Evolutionary conservation across 2,797 vertebrate genomes (phyloP), one percentile per base, ranked within the genome.

Genomic region (Pangasius sanitwongsei): DNA sequence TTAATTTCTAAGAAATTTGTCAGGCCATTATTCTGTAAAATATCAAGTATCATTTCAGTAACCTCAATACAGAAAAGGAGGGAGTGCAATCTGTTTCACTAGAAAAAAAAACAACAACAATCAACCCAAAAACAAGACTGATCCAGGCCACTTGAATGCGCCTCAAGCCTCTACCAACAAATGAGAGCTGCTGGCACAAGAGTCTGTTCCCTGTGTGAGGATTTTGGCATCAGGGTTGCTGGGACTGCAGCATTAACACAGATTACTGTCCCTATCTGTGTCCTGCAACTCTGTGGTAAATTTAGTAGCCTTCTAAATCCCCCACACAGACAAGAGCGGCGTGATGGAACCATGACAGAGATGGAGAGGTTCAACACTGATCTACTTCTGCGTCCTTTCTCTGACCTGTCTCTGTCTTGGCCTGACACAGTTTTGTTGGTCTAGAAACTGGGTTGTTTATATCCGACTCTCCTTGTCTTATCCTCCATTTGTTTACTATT

Each of bases 361-460:
- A 83, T 37, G 50, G 16, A 82, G 75, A 55, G 34, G 84, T 83
- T 84, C 61, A 83, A 41, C 34, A 31, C 55, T 31, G 70, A 91
- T 89, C 87, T 75, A 89, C 85, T 91, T 90, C 41, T 53, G 72
- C 4, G 18, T 86, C 86, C 87, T 90, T 90, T 74, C 41, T 20
- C 83, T 34, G 53, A 85, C 81, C 41, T 28, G 44, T 20, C 37
- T 85, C 85, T 55, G 53, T 81, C 50, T 75, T 83, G 53, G 75
- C 85, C 88, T 77, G 57, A 72, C 89, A 84, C 85, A 87, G n/a
- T 53, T 86, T 65, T 86, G 6, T 57, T 12, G 20, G 37, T 86
- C 61, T 34, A 34, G 59, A 87, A 90, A 86, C 15, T 50, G 48
- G 31, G 59, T 41, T 13, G 13, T 25, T 83, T 23, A 20, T 18